Conservation (phyloP, 2,888 invertebrate species). For the Lucinisca nassula region DNA sequence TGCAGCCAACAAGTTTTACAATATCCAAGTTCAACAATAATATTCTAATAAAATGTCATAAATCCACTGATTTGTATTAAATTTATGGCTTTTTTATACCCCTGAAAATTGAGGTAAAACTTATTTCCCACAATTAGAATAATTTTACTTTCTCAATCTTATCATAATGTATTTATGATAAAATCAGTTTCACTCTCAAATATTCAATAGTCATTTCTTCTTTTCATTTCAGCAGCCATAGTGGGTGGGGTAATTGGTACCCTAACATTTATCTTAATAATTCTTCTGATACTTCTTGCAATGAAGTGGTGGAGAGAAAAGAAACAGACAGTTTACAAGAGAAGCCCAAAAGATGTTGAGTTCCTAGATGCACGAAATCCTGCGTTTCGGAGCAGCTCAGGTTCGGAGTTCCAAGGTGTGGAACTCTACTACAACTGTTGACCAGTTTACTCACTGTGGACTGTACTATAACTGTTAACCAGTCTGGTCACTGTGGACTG, state of each 20-base stretch:
- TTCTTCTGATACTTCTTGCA: slow-evolving; percentile 80
- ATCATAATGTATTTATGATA: too few relatives aligned
- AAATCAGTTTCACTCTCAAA: too few relatives aligned
- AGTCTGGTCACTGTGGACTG: not conserved
- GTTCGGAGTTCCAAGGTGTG: slow-evolving; percentile 72
- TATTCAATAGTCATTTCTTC: not conserved
- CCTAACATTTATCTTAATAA: slow-evolving; percentile 80
- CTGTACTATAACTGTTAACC: not conserved
- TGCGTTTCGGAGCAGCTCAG: slow-evolving; percentile 80
- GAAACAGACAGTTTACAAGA: slow-evolving; percentile 52
- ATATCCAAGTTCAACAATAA: too few relatives aligned
- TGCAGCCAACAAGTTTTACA: too few relatives aligned
- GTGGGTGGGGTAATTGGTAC: slow-evolving; percentile 85
- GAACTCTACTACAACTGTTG: slow-evolving; percentile 74
- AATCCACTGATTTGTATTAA: not conserved
- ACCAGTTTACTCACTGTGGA: not conserved
- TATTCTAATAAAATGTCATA: not conserved
- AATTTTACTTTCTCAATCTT: too few relatives aligned
- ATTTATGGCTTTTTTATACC: not conserved
- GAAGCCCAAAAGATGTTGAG: slow-evolving; percentile 70
- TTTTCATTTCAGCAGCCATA: slow-evolving; percentile 81
- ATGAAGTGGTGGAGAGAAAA: slow-evolving; percentile 79
- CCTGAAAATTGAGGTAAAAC: not conserved
- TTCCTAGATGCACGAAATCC: slow-evolving; percentile 83
- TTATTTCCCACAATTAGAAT: too few relatives aligned